Percentiles rank a stretch among this genome's conserved stretches.
phyloP scores from a whole-genome alignment of 2,113 vertebrate species.

The Cololabis saira region DNA sequence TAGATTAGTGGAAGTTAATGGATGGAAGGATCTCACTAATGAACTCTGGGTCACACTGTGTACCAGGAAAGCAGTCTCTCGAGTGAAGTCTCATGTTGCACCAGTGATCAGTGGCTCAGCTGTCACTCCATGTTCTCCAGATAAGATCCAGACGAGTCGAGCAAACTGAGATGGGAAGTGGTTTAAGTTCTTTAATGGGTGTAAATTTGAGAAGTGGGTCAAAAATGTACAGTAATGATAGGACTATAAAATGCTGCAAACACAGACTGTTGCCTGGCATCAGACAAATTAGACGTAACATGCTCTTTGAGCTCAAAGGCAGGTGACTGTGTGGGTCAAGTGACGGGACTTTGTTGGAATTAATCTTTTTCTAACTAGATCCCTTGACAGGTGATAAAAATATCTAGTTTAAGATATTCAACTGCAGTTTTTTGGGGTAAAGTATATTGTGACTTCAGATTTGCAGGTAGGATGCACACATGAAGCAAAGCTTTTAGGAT shows the following conservation, averaged over 20 bases:
- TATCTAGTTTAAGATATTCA: background rate
- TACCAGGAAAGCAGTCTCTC: background rate
- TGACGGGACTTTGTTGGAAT: background rate
- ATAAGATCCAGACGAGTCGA: too few species aligned
- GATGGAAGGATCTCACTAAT: background rate
- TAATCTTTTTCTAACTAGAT: background rate
- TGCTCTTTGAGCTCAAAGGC: constrained; percentile 1
- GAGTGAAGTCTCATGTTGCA: too few species aligned
- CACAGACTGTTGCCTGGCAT: background rate
- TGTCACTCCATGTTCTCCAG: too few species aligned
- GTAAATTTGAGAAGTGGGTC: background rate
- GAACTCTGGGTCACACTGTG: background rate
- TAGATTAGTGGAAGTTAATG: too few species aligned
- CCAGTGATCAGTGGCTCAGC: too few species aligned
- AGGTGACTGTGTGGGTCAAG: background rate
- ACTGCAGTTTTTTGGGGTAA: too few species aligned
- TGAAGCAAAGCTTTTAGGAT: too few species aligned
- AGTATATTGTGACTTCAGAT: too few species aligned
- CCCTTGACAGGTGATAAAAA: background rate
- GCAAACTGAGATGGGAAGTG: too few species aligned
- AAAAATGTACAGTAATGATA: background rate
- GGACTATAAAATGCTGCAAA: background rate
- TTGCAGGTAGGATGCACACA: too few species aligned
- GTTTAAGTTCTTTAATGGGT: too few species aligned
- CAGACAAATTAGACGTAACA: background rate